Percentiles rank a stretch among this genome's conserved stretches.
These are phyloP conservation scores for Bombus confusus DNA, from an alignment of 1,140 invertebrate species.

Conservation along the genomic window DNA sequence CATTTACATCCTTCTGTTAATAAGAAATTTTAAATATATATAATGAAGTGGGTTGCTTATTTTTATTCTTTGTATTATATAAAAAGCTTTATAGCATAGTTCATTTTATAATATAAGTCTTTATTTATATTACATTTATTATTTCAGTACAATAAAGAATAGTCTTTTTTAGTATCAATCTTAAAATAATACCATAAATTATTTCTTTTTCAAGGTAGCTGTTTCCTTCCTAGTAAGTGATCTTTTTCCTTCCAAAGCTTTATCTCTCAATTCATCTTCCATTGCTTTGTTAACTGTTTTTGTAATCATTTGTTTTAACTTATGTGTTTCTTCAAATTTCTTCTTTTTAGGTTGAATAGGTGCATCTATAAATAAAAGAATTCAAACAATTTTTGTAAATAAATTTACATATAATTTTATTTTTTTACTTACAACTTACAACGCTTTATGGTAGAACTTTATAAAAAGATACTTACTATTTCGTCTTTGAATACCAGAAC, in stretches of 20 bases:
- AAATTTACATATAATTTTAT: not conserved
- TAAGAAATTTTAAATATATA: not conserved
- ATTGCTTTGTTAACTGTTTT: conserved; percentile 85
- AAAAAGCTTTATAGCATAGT: not conserved
- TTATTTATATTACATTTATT: not conserved
- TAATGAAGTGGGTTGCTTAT: not conserved
- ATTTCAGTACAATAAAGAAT: not conserved
- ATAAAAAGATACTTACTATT: conserved; percentile 76
- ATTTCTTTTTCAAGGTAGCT: conserved; percentile 42
- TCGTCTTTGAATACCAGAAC: conserved; percentile 80
- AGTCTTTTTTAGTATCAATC: not conserved
- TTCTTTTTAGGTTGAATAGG: conserved; percentile 85
- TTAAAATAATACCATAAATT: not conserved
- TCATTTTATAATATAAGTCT: not conserved
- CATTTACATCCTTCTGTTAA: not conserved
- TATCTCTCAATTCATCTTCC: conserved; percentile 84
- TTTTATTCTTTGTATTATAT: not conserved
- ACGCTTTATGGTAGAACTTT: not conserved
- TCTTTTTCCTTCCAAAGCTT: conserved; percentile 82
- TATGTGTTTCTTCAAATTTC: conserved; percentile 84
- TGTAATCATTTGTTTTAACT: conserved; percentile 85
- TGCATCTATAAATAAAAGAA: conserved; percentile 79
- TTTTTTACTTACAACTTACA: not conserved
- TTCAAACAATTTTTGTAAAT: conserved; percentile 3
- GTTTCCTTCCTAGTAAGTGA: conserved; percentile 75